Conservation (phyloP, 2,113 vertebrate species). For the Psephotus haematonotus region DNA sequence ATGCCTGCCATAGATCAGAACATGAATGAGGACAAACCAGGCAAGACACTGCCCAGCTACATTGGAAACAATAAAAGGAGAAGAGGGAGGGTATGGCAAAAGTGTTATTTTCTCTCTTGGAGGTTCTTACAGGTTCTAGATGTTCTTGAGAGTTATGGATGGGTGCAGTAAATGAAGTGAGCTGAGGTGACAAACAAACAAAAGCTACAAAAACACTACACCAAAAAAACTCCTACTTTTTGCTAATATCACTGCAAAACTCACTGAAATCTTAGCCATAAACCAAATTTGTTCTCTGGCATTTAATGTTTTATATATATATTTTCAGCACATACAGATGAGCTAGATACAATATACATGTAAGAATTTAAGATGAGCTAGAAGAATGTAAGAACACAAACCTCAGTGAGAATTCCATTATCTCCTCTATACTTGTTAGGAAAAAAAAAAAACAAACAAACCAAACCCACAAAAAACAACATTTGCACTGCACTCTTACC, state of each 20-base stretch:
- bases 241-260: neutral
- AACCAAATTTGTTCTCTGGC: neutral
- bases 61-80: neutral
- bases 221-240: neutral
- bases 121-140: neutral
- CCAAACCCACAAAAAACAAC: no score
- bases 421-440: neutral
- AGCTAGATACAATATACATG: neutral
- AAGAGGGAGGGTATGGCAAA: neutral
- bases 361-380: neutral
- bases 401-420: neutral
- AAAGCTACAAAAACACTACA: rapidly evolving
- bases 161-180: neutral
- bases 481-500: neutral
- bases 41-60: neutral
- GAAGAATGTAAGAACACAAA: neutral
- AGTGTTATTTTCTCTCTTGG: neutral
- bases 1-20: neutral
- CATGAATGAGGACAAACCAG: neutral
- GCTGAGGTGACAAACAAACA: neutral
- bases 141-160: neutral
- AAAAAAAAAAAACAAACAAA: neutral
- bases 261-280: neutral
- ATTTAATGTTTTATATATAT: neutral
- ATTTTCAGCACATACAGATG: neutral